Conservation (phyloP, 2,888 invertebrate genomes). For the Megamerina dolium region DNA sequence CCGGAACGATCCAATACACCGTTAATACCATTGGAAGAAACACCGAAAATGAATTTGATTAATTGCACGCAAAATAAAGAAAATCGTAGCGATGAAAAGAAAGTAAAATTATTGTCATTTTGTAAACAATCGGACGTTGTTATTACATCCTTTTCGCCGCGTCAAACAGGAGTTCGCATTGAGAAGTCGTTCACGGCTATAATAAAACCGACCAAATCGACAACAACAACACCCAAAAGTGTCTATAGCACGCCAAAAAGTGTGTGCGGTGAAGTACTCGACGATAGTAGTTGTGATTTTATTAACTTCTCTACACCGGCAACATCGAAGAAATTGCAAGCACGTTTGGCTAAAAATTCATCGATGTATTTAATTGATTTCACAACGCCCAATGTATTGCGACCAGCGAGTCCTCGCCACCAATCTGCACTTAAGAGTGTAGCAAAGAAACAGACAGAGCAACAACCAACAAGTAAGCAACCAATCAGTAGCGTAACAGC, state of each 20-base stretch:
- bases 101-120: conserved; percentile 13
- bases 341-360: conserved; percentile 17
- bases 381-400: conserved; percentile 36
- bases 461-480: neutral
- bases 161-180: conserved; percentile 34
- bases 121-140: conserved; percentile 37
- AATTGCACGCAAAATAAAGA: conserved; percentile 34
- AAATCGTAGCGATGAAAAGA: conserved; percentile 20
- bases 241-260: conserved; percentile 32
- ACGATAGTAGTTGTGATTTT: conserved; percentile 30
- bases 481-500: conserved; percentile 4
- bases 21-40: conserved; percentile 14
- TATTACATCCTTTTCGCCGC: conserved; percentile 45
- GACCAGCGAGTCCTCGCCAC: conserved; percentile 10
- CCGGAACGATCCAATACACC: conserved; percentile 17
- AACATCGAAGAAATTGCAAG: conserved; percentile 25
- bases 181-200: conserved; percentile 41
- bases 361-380: conserved; percentile 46
- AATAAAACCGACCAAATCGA: conserved; percentile 18
- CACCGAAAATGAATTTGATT: conserved; percentile 29
- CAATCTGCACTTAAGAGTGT: conserved; percentile 13
- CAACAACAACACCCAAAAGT: conserved; percentile 27
- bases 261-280: conserved; percentile 27
- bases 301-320: conserved; percentile 34
- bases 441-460: conserved; percentile 5